Base-by-base conservation (phyloP, 2,113 vertebrate genomes). In the Spea bombifrons region DNA sequence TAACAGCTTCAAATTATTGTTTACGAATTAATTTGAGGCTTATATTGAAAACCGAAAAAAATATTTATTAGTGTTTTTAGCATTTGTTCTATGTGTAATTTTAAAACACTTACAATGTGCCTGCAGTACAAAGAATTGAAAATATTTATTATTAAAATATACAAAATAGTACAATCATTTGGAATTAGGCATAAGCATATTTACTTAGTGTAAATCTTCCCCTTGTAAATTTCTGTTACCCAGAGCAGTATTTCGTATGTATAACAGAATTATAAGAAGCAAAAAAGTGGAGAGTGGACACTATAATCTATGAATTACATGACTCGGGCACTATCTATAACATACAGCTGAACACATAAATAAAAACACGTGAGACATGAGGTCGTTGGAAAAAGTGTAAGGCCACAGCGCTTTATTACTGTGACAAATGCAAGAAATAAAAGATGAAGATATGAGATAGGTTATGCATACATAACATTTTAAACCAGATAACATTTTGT, bases 181-280 rank as follows among this genome's bases (percentile, higher is more conserved):
- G 67, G 49, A 70, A 78, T 71, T 78, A 71, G 71, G 68, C 46
- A 45, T 50, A 70, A 15, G 63, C 63, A 78, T 71, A 79, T 72
- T 72, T 47, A 79, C 66, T n/a, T 46, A 47, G 53, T 72, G 44
- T 65, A 66, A 66, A 66, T 48, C 8, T 9, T 46, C 65, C 15
- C 4, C 6, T 7, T 17, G 59, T 12, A 12, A 7, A 5, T 47
- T 71, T 46, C 57, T 53, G 69, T 79, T 66, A 47, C 61, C n/a
- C 10, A 55, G 8, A 17, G 2, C 16, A 61, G 8, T 3, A 2
- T 50, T 70, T 48, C 13, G 63, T 46, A 16, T 30, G 49, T 17
- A 78, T 64, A 15, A 66, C 7, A 30, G 50, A 68, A 30, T 52
- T 65, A 8, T 49, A 50, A 16, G 17, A 66, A 66, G 47, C 13